These are phyloP conservation scores for Ornithorhynchus anatinus DNA, from an alignment of 2,113 vertebrate genomes.

Conservation along the genomic window DNA sequence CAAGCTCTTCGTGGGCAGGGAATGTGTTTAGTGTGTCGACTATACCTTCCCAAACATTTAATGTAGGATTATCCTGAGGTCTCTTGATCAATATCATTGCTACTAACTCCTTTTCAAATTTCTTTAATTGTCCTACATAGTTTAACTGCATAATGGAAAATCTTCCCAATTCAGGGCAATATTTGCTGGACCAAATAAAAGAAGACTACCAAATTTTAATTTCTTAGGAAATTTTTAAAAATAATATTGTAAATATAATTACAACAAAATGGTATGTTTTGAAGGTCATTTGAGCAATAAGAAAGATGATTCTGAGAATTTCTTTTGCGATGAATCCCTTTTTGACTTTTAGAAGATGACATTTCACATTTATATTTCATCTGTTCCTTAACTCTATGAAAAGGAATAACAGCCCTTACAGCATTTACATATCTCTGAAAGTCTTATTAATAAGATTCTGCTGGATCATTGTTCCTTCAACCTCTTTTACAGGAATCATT, in stretches of 20 bases:
- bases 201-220: too few relatives aligned
- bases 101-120: too few relatives aligned
- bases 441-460: background rate
- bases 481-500: background rate
- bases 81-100: too few relatives aligned
- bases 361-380: background rate
- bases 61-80: too few relatives aligned
- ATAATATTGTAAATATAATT: background rate
- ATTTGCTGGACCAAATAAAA: too few relatives aligned
- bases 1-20: too few relatives aligned
- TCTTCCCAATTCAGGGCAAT: too few relatives aligned
- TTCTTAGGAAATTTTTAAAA: too few relatives aligned
- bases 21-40: too few relatives aligned
- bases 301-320: background rate
- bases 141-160: too few relatives aligned
- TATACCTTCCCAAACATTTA: too few relatives aligned
- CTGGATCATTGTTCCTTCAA: background rate
- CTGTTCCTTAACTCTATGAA: background rate
- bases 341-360: background rate
- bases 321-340: background rate
- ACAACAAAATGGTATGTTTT: background rate
- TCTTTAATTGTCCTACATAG: too few relatives aligned
- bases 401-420: background rate
- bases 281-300: background rate
- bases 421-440: fast-evolving